Evolutionary conservation across 2,113 vertebrate species (phyloP).

Genomic region (Astur gentilis): DNA sequence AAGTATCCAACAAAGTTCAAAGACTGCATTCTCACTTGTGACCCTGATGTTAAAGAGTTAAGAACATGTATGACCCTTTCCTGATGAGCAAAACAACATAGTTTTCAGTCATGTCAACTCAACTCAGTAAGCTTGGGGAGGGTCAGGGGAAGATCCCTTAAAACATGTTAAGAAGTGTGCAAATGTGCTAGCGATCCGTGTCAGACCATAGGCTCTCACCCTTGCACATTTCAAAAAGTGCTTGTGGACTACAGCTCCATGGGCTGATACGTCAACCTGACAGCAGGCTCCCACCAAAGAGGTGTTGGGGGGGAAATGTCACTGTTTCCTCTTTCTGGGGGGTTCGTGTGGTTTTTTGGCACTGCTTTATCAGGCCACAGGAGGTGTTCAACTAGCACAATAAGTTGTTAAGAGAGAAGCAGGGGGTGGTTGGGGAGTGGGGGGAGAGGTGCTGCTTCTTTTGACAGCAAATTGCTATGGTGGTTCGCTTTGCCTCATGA

Average conservation of each 20-base stretch:
- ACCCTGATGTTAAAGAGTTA: background rate
- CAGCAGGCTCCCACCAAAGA: background rate
- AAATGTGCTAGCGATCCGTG: background rate
- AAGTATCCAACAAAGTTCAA: background rate
- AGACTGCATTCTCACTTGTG: background rate
- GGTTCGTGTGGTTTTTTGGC: background rate
- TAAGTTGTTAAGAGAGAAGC: background rate
- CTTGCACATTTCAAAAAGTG: background rate
- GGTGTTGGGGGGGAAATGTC: accelerated
- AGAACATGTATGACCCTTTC: background rate
- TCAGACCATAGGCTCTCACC: background rate
- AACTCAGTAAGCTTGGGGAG: background rate
- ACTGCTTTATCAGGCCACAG: background rate
- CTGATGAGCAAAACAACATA: background rate
- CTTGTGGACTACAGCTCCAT: background rate
- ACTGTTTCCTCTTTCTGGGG: background rate
- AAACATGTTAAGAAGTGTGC: background rate
- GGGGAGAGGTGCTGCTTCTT: background rate
- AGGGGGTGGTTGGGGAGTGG: background rate
- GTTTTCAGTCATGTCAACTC: background rate
- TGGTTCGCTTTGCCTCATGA: background rate
- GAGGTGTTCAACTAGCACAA: background rate
- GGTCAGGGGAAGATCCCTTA: background rate
- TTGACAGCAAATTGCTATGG: background rate
- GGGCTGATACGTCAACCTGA: background rate